phyloP scores from a whole-genome alignment of 2,113 vertebrate species.

The Helogale parvula region DNA sequence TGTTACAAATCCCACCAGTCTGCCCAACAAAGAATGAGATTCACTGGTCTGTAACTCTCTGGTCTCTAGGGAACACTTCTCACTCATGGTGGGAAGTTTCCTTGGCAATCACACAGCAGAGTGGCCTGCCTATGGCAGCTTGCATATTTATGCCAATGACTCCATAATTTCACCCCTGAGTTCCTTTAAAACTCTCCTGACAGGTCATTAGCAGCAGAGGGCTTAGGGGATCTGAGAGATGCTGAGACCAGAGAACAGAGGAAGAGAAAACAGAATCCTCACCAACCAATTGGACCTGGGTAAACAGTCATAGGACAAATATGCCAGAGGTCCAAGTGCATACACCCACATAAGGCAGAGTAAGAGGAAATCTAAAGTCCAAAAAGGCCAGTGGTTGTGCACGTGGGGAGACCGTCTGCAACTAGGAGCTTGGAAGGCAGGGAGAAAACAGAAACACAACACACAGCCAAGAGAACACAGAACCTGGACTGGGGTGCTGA shows the following conservation, averaged over 20 bases:
- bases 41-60: conserved; percentile 42
- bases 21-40: conserved; percentile 28
- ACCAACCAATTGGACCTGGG: not conserved
- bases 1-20: conserved; percentile 30
- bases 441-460: not conserved
- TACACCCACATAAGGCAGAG: not conserved
- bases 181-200: conserved; percentile 63
- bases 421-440: not conserved
- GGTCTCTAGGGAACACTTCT: conserved; percentile 46
- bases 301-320: not conserved
- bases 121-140: conserved; percentile 44
- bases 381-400: not conserved
- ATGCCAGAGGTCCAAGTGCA: not conserved
- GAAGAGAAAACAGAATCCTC: not conserved
- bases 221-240: conserved; percentile 13
- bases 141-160: conserved; percentile 61
- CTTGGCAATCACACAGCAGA: conserved; percentile 40
- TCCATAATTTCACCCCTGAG: conserved; percentile 63
- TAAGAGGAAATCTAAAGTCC: not conserved
- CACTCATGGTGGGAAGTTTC: not conserved
- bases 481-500: not conserved
- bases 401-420: not conserved
- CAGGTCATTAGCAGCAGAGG: conserved; percentile 49
- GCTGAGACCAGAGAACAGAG: not conserved
- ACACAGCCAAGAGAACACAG: not conserved